Base-by-base conservation (phyloP, 2,888 invertebrate species). In the Agrotis ipsilon region DNA sequence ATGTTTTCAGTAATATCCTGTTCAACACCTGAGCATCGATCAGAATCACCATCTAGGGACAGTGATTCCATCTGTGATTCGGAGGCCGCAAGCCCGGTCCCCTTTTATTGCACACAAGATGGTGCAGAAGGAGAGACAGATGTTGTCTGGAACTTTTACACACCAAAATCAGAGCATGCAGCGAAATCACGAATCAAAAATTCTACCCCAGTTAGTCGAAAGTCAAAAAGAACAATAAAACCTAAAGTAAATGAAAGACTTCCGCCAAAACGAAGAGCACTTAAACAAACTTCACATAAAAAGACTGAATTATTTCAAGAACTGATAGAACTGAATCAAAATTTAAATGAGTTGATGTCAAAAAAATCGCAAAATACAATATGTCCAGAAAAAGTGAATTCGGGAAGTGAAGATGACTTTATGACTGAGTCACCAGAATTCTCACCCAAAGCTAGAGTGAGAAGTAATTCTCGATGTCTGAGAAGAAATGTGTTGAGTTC, bases 61-160 rank as follows among this genome's bases (percentile, higher is more conserved):
- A 96, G 95, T 83, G 95, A 95, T 79, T 95, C 95, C 7, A 82
- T 94, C 49, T 93, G 88, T 81, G 94, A 93, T 75, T 96, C 96
- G 0, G 96, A 95, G 60, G 90, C 93, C 18, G 92, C 92, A 1
- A 96, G 96, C 76, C 96, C 96, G 6, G 95, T 96, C 0, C 96
- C 95, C 13, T 96, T 96, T 86, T 77, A 95, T 14, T 96, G 96
- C 78, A 96, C 96, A 2, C 96, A 96, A 89, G 96, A 96, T 90
- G 96, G 96, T 16, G 91, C 93, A 2, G 95, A 95, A 76, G 96
- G 96, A 3, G 94, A 94, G 87, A 94, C 94, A 19, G 96, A 96
- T 84, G 96, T 96, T 19, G 92, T 96, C 16, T 96, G 96, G 96
- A 96, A 96, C 81, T 96, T 94, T 74, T 96, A 96, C 83, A 95